A percentile compares a stretch with the other conserved stretches of the same genome.
phyloP scores from a whole-genome alignment of 2,113 vertebrate genomes.

The Podilymbus podiceps region DNA sequence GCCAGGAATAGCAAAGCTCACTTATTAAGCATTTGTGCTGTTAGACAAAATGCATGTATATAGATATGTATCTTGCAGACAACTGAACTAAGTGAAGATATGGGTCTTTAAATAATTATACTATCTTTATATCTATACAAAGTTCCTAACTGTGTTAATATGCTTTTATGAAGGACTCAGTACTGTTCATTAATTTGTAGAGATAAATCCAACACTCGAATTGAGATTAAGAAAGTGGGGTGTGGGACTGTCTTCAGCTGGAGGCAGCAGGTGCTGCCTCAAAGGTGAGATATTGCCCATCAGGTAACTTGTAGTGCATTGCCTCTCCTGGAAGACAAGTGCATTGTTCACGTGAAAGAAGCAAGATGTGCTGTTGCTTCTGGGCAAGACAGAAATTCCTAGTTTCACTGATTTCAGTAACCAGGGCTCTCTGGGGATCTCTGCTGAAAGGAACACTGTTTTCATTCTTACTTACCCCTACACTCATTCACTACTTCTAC shows the following conservation, averaged over 20 bases:
- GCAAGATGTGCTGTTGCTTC: neutral
- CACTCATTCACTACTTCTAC: neutral
- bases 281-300: neutral
- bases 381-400: neutral
- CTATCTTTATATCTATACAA: neutral
- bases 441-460: neutral
- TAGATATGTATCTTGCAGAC: neutral
- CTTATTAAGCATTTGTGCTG: neutral
- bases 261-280: neutral
- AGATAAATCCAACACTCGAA: neutral
- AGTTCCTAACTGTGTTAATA: neutral
- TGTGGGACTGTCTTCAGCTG: neutral
- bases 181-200: neutral
- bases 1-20: conserved; percentile 10
- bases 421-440: neutral
- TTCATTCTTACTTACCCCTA: neutral
- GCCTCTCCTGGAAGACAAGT: neutral
- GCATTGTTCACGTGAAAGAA: neutral
- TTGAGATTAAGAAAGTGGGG: neutral
- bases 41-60: neutral
- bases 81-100: neutral
- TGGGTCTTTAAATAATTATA: neutral
- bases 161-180: neutral
- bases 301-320: neutral
- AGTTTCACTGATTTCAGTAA: neutral